Evolutionary conservation across 1,140 invertebrate genomes (phyloP).

Genomic region (Palaemon carinicauda): DNA sequence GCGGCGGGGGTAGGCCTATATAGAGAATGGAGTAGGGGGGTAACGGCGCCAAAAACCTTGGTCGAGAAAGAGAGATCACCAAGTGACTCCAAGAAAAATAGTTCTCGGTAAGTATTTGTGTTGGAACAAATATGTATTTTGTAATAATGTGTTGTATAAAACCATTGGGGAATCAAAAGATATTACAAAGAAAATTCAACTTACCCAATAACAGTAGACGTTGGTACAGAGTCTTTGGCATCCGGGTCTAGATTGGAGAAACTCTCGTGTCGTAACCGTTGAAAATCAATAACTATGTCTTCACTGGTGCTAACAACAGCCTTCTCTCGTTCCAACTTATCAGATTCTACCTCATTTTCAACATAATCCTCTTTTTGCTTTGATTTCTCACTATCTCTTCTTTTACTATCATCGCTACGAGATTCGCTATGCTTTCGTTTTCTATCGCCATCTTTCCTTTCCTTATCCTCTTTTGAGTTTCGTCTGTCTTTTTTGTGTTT

Average conservation of each 20-base stretch:
- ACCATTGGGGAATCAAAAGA: neutral
- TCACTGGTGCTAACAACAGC: slow-evolving; percentile 55
- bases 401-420: slow-evolving; percentile 40
- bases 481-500: slow-evolving; percentile 2
- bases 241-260: slow-evolving; percentile 31
- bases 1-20: too few relatives aligned
- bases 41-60: too few relatives aligned
- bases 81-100: too few relatives aligned
- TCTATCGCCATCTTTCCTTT: slow-evolving; percentile 31
- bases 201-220: slow-evolving; percentile 54
- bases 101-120: too few relatives aligned
- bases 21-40: too few relatives aligned
- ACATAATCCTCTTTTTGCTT: neutral
- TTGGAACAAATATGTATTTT: too few relatives aligned
- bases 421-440: slow-evolving; percentile 57
- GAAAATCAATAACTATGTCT: slow-evolving; percentile 39
- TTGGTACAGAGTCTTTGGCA: slow-evolving; percentile 53
- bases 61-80: too few relatives aligned
- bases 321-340: slow-evolving; percentile 39
- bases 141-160: too few relatives aligned
- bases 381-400: slow-evolving; percentile 52
- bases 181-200: neutral
- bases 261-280: neutral
- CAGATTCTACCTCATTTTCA: slow-evolving; percentile 29
- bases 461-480: neutral